Percentiles rank a stretch among this genome's conserved stretches.
These are phyloP conservation scores for Vulpes lagopus DNA, from an alignment of 2,113 vertebrate species.

Conservation along the genomic window DNA sequence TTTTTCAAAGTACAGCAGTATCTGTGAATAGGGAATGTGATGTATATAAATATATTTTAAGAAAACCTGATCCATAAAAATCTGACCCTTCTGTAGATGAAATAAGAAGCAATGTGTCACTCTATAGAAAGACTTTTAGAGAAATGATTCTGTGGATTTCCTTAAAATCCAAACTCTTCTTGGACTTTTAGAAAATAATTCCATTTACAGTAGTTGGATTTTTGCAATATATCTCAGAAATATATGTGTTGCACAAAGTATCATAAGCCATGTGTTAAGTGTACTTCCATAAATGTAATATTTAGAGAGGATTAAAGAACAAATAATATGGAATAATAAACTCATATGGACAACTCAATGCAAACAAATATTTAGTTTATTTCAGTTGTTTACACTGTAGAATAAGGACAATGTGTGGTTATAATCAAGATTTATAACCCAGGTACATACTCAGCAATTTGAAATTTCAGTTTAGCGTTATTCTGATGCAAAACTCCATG, in stretches of 20 bases:
- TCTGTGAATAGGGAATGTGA: neutral
- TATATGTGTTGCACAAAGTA: neutral
- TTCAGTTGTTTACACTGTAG: neutral
- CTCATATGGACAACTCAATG: neutral
- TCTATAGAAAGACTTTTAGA: neutral
- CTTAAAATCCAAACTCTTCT: neutral
- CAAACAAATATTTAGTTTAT: constrained; percentile 25
- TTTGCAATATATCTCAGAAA: neutral
- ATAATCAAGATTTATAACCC: neutral
- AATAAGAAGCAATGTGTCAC: neutral
- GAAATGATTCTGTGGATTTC: neutral
- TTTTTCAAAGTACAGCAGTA: neutral
- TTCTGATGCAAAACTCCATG: constrained; percentile 13
- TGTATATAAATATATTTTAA: neutral
- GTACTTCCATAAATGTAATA: neutral
- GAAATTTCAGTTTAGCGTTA: constrained; percentile 38
- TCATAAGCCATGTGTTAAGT: neutral
- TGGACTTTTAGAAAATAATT: constrained; percentile 28
- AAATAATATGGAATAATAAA: constrained; percentile 56
- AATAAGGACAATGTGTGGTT: constrained; percentile 24
- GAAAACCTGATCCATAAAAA: constrained; percentile 4
- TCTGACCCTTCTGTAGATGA: neutral
- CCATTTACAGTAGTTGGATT: constrained; percentile 1
- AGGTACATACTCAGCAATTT: neutral
- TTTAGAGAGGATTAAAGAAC: constrained; percentile 34